Percentiles rank a stretch among this genome's conserved stretches.
Conservation (phyloP, 2,888 invertebrate genomes). For the Mystacides longicornis region DNA sequence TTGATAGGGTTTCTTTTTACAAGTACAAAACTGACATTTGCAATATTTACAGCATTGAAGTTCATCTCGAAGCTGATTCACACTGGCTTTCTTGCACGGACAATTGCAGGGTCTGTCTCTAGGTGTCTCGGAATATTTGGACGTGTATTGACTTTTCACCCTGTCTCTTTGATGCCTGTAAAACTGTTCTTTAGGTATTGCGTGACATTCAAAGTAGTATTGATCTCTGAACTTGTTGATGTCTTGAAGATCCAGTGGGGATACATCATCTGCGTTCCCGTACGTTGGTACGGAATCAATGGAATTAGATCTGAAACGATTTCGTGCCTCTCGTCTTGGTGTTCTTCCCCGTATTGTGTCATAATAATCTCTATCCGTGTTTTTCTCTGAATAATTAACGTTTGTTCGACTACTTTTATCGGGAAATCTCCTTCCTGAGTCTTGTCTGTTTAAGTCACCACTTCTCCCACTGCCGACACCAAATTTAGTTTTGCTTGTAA, state of each 20-base stretch:
- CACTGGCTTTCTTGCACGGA: neutral
- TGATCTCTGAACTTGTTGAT: slow-evolving; percentile 44
- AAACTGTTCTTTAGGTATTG: slow-evolving; percentile 33
- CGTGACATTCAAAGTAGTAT: slow-evolving; percentile 58
- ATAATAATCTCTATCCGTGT: neutral
- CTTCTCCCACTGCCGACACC: neutral
- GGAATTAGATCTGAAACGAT: neutral
- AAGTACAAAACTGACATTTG: neutral
- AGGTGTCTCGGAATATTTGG: neutral
- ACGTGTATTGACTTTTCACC: slow-evolving; percentile 24
- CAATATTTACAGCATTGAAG: neutral
- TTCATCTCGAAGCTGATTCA: neutral
- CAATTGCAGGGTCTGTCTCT: slow-evolving; percentile 7
- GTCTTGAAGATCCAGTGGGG: slow-evolving; percentile 24
- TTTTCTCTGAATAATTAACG: neutral
- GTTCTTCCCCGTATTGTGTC: neutral
- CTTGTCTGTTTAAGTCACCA: neutral
- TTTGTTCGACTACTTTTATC: neutral
- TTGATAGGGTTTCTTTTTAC: neutral
- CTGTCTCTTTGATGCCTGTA: neutral
- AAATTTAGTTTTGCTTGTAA: neutral
- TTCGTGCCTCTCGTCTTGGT: neutral
- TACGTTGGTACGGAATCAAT: neutral
- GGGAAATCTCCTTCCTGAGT: too few species aligned
- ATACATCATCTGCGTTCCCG: neutral